Conservation (phyloP, 1,140 invertebrate species). For the Ceratina calcarata region DNA sequence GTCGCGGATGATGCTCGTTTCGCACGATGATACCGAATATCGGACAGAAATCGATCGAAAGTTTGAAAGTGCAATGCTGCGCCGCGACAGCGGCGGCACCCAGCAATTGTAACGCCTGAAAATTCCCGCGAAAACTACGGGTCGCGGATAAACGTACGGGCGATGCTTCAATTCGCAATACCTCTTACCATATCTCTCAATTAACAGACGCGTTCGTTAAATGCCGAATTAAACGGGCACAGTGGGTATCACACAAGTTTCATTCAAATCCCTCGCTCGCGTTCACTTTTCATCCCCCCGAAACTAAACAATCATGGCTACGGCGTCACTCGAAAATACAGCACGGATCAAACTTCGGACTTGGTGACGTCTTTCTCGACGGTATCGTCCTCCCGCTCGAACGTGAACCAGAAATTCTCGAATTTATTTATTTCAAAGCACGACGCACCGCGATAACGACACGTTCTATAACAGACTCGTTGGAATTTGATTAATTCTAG, state of each 20-base stretch:
- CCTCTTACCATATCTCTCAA: conserved; percentile 58
- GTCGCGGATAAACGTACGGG: conserved; percentile 11
- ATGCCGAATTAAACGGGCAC: conserved; percentile 39
- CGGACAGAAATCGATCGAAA: conserved; percentile 38
- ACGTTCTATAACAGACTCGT: background rate
- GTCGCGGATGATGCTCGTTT: background rate
- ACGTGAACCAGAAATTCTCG: background rate
- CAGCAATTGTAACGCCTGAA: conserved; percentile 46
- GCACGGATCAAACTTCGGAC: conserved; percentile 15
- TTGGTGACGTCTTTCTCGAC: background rate
- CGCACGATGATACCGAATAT: conserved; percentile 7
- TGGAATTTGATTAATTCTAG: conserved; percentile 21
- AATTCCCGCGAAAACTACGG: conserved; percentile 62
- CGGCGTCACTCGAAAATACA: conserved; percentile 58
- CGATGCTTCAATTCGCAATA: background rate
- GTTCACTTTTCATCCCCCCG: conserved; percentile 60
- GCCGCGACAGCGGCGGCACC: conserved; percentile 37
- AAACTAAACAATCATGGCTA: conserved; percentile 67
- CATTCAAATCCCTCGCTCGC: conserved; percentile 60
- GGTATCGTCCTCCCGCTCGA: too few relatives aligned
- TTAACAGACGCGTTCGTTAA: conserved; percentile 37
- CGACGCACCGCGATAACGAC: background rate
- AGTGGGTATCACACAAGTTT: conserved; percentile 37
- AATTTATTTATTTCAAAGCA: background rate
- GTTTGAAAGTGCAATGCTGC: conserved; percentile 50